Evolutionary conservation across 1,140 invertebrate species (phyloP), one percentile per base, ranked within the genome.

Genomic region (Bradynema listronoti): DNA sequence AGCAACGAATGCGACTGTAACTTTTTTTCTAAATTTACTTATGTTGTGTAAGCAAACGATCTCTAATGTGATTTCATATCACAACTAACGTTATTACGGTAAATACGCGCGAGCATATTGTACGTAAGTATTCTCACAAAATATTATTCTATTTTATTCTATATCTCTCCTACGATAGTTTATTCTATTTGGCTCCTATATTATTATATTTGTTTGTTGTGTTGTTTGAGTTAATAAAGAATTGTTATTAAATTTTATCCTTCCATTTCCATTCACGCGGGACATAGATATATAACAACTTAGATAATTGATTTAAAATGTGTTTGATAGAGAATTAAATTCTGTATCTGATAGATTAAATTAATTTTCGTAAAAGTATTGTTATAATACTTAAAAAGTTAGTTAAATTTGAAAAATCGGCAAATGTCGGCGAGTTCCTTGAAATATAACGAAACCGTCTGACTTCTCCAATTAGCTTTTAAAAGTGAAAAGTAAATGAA

Each of bases 401-500:
- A 11, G 36, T 19, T 39, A 39, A 11, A 39, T 39, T 39, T 39
- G 11, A 11, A 39, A 39, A 11, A 39, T 39, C 11, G 19, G 19
- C 36, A 39, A 39, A 19, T 19, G 11, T 39, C 36, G 19, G 19
- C 11, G 36, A 11, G 11, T 11, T 39, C 36, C 36, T 39, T 19
- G 19, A 11, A 39, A 39, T 39, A 39, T 39, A 11, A 19, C n/a
- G n/a, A n/a, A n/a, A n/a, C n/a, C n/a, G n/a, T n/a, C 46, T 49
- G 9, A 19, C 30, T 49, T 49, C 19, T 49, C 9, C 11, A 11
- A 11, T 19, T 22, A 49, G 19, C 11, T n/a, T 11, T 49, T 49
- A 11, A 49, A 11, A n/a, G 34, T 49, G 11, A 49, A 49, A 49
- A 7, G 22, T 47, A 47, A 50, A 50, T 4, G 9, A 50, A 50